A percentile compares a stretch with the other conserved stretches of the same genome.
Conservation (phyloP, 2,113 vertebrate genomes). For the Melospiza georgiana region DNA sequence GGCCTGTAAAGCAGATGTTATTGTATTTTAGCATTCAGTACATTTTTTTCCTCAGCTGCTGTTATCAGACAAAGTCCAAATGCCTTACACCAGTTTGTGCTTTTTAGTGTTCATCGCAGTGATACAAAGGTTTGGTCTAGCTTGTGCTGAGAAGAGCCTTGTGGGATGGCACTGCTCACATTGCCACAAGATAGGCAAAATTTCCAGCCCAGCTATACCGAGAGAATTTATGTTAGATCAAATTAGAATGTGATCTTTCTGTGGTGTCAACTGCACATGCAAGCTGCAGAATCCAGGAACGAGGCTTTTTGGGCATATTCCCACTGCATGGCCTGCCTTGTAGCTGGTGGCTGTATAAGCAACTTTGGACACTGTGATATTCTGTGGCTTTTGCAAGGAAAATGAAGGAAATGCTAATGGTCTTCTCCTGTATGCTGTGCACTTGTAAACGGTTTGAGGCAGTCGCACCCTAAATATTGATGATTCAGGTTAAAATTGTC, state of each 20-base stretch:
- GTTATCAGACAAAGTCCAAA: background rate
- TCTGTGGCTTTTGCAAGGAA: background rate
- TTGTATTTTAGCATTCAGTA: background rate
- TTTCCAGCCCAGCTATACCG: background rate
- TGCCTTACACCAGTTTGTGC: background rate
- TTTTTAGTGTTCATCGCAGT: background rate
- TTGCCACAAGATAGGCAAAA: background rate
- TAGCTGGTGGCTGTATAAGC: background rate
- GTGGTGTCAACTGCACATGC: rapidly evolving
- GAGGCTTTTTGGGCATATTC: background rate
- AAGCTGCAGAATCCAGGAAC: background rate
- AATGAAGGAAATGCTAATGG: background rate
- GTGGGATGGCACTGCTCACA: background rate
- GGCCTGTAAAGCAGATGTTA: background rate
- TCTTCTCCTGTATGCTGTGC: background rate
- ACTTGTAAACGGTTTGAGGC: background rate
- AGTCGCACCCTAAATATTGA: slow-evolving; percentile 15
- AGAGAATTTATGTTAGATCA: background rate
- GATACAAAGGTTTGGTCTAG: background rate
- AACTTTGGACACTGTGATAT: background rate
- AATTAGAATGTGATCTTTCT: background rate
- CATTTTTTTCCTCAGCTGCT: background rate
- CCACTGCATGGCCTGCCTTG: background rate
- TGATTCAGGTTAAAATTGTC: background rate
- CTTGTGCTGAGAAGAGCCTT: background rate